Evolutionary conservation across 2,888 invertebrate genomes (phyloP).

Genomic region (Anorthoa munda): DNA sequence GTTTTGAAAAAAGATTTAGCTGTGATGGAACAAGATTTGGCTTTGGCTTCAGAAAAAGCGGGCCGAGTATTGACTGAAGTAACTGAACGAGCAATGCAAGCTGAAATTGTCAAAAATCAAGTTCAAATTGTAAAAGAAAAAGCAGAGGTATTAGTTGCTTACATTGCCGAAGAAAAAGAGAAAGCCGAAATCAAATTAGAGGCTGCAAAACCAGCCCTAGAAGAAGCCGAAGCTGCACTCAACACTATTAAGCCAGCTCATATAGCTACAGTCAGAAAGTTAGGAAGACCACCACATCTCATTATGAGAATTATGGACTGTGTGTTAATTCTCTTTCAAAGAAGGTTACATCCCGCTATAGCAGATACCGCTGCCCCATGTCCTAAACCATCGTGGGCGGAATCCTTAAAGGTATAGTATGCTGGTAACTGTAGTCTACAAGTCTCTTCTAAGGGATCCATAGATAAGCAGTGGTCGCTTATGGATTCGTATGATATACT

Average conservation of each 20-base stretch:
- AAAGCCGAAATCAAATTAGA: conserved; percentile 98
- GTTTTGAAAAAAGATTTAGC: conserved; percentile 97
- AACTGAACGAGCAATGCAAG: conserved; percentile 98
- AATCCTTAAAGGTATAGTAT: conserved; percentile 95
- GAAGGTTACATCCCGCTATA: conserved; percentile 95
- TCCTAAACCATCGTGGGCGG: conserved; percentile 98
- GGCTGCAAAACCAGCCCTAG: conserved; percentile 98
- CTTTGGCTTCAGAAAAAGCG: conserved; percentile 97
- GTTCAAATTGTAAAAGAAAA: conserved; percentile 99
- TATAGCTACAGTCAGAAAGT: conserved; percentile 98
- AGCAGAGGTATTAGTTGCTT: conserved; percentile 96
- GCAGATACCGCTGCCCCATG: conserved; percentile 95
- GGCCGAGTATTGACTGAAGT: conserved; percentile 97
- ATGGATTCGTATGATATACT: not conserved
- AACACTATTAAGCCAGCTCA: conserved; percentile 99
- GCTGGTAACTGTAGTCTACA: not conserved
- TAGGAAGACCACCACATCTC: conserved; percentile 98
- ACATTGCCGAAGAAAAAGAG: conserved; percentile 97
- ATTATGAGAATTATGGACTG: conserved; percentile 99
- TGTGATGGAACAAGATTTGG: conserved; percentile 98
- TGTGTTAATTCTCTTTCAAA: conserved; percentile 97
- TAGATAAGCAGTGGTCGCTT: not conserved
- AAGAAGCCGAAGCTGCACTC: conserved; percentile 98
- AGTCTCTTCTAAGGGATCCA: not conserved
- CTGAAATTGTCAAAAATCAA: conserved; percentile 98